Conservation (phyloP, 1,140 invertebrate genomes). For the Drosophila oshimai region DNA sequence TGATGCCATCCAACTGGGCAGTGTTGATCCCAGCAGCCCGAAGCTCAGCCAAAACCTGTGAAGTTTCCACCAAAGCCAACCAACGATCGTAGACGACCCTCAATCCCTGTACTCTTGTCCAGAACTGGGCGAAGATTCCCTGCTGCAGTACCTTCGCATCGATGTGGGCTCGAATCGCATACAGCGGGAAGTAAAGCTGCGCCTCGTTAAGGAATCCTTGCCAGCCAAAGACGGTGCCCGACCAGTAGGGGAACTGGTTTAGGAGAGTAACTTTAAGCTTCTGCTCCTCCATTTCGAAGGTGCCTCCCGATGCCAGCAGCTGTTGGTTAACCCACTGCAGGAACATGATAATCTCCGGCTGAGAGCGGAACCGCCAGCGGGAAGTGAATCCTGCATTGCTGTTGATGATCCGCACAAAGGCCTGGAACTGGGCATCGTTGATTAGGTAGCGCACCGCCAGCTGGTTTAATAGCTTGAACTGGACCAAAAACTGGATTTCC, state of each 20-base stretch:
- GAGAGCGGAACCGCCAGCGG: slow-evolving; percentile 56
- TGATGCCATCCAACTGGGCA: slow-evolving; percentile 47
- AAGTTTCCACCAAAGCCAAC: slow-evolving; percentile 37
- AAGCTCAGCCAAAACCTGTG: slow-evolving; percentile 49
- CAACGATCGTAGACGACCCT: slow-evolving; percentile 67
- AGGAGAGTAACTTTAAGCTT: slow-evolving; percentile 48
- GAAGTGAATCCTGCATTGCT: slow-evolving; percentile 52
- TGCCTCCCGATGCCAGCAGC: slow-evolving; percentile 47
- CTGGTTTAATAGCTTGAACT: slow-evolving; percentile 58
- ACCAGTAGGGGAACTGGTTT: slow-evolving; percentile 67
- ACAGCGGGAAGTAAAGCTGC: slow-evolving; percentile 57
- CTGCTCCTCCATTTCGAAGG: slow-evolving; percentile 56
- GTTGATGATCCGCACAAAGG: slow-evolving; percentile 64
- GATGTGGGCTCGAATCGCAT: slow-evolving; percentile 54
- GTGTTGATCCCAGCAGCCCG: slow-evolving; percentile 57
- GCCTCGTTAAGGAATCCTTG: slow-evolving; percentile 73
- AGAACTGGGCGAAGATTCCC: slow-evolving; percentile 69
- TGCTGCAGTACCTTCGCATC: slow-evolving; percentile 52
- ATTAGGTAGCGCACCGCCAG: slow-evolving; percentile 64
- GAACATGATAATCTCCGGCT: slow-evolving; percentile 66
- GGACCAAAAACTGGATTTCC: slow-evolving; percentile 53
- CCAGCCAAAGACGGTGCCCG: slow-evolving; percentile 63
- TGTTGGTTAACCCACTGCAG: slow-evolving; percentile 63
- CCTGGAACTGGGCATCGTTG: slow-evolving; percentile 74
- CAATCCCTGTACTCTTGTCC: slow-evolving; percentile 45